Evolutionary conservation across 1,140 invertebrate genomes (phyloP).

Genomic region (Phymastichus coffea): DNA sequence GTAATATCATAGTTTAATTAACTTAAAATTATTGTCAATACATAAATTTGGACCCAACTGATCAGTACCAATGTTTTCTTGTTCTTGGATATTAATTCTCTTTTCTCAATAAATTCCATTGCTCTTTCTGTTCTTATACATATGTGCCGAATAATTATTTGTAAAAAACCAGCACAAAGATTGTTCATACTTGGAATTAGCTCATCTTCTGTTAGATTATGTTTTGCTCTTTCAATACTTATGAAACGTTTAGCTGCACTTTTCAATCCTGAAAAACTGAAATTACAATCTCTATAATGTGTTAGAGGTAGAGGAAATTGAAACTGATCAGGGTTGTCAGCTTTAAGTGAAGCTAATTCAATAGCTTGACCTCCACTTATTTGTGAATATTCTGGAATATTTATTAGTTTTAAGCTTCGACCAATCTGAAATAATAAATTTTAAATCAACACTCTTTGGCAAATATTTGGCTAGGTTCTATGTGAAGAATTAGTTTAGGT

Average conservation of each 20-base stretch:
- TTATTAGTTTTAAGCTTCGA: constrained; percentile 79
- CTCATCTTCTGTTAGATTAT: constrained; percentile 64
- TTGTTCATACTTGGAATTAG: constrained; percentile 80
- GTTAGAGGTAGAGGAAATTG: constrained; percentile 65
- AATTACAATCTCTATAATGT: constrained; percentile 73
- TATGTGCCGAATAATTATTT: constrained; percentile 75
- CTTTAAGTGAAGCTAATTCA: constrained; percentile 74
- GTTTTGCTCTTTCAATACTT: constrained; percentile 60
- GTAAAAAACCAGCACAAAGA: constrained; percentile 84
- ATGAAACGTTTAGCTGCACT: constrained; percentile 59
- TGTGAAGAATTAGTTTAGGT: too few species aligned
- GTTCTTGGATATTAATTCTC: constrained; percentile 61
- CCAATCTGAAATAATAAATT: constrained; percentile 64
- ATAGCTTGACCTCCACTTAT: constrained; percentile 83
- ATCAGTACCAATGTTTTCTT: constrained; percentile 62
- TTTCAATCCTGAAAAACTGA: constrained; percentile 81
- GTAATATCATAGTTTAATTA: constrained; percentile 6
- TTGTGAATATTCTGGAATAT: constrained; percentile 71
- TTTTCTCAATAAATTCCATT: constrained; percentile 70
- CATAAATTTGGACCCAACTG: too few species aligned
- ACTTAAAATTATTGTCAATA: constrained; percentile 12
- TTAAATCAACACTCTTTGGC: not conserved
- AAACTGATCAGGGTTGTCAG: constrained; percentile 67
- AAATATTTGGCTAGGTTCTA: not conserved
- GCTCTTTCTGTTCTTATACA: constrained; percentile 80